Percentiles rank a stretch among this genome's conserved stretches.
These are phyloP conservation scores for Portunus trituberculatus DNA, from an alignment of 1,140 invertebrate genomes.

Conservation along the genomic window DNA sequence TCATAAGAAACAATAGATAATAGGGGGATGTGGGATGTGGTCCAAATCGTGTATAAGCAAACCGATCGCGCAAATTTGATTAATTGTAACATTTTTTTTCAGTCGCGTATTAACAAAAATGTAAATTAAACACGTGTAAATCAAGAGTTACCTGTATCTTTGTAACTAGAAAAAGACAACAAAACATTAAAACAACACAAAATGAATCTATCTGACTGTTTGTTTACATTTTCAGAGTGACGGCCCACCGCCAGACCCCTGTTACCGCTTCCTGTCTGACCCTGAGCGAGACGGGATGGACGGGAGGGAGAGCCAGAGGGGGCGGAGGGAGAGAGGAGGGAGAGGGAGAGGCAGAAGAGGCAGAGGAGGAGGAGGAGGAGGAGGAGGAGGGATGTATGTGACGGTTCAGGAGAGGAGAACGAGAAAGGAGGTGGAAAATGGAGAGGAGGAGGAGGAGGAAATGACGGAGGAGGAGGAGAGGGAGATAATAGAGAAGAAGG, in stretches of 20 bases:
- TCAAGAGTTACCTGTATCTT: no score
- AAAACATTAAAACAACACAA: no score
- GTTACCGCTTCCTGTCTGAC: conserved; percentile 68
- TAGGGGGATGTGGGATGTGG: no score
- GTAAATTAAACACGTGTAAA: no score
- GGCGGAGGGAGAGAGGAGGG: conserved; percentile 49
- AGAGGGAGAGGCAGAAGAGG: conserved; percentile 54
- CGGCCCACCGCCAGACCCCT: conserved; percentile 66
- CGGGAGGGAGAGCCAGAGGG: conserved; percentile 23
- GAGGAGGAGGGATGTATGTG: conserved; percentile 33
- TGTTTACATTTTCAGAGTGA: conserved; percentile 63
- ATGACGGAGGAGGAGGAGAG: conserved; percentile 8
- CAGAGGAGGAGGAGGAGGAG: conserved; percentile 47
- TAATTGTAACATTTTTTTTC: no score
- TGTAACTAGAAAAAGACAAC: no score
- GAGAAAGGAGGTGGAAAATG: conserved; percentile 32
- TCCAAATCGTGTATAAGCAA: no score
- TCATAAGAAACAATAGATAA: no score
- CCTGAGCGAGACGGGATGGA: conserved; percentile 61
- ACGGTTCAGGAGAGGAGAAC: conserved; percentile 29
- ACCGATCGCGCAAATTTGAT: no score
- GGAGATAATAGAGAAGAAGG: conserved; percentile 29
- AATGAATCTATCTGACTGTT: neutral
- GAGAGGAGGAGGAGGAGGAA: neutral
- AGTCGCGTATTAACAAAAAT: no score